phyloP scores from a whole-genome alignment of 1,140 invertebrate species.

The Bombus cullumanus region DNA sequence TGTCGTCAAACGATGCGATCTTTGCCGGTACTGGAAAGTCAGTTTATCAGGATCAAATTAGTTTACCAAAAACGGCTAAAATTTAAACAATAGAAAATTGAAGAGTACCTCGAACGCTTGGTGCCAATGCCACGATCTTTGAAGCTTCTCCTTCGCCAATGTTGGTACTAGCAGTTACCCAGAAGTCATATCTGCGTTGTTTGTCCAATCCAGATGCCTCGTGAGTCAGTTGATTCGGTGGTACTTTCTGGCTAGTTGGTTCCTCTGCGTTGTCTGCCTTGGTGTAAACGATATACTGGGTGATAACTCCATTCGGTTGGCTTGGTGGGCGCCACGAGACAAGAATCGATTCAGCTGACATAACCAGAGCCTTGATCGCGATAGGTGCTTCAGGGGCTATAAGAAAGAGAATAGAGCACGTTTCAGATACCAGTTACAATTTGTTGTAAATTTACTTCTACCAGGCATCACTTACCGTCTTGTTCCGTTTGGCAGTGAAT shows the following conservation, averaged over 20 bases:
- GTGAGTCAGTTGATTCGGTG: conserved; percentile 83
- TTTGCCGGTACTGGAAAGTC: conserved; percentile 92
- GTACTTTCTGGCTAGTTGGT: conserved; percentile 88
- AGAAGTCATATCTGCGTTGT: conserved; percentile 94
- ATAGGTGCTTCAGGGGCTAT: conserved; percentile 95
- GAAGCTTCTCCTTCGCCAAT: conserved; percentile 96
- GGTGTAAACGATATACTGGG: conserved; percentile 96
- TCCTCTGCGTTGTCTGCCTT: conserved; percentile 89
- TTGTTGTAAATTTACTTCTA: not conserved
- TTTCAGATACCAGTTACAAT: not conserved
- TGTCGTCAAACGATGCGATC: conserved; percentile 95
- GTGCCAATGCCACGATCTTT: conserved; percentile 91
- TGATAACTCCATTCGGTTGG: conserved; percentile 96
- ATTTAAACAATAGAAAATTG: too few relatives aligned
- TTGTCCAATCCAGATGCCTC: conserved; percentile 93
- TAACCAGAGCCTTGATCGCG: conserved; percentile 95
- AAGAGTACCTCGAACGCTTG: conserved; percentile 87
- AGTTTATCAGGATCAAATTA: conserved; percentile 27
- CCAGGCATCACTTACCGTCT: conserved; percentile 87
- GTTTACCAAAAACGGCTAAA: not conserved
- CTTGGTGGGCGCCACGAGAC: conserved; percentile 96
- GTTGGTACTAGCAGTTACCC: conserved; percentile 96
- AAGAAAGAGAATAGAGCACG: conserved; percentile 31
- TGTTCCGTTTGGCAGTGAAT: conserved; percentile 98
- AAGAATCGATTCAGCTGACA: conserved; percentile 94